Percentiles rank a stretch among this genome's conserved stretches.
These are phyloP conservation scores for Nasonovia ribisnigri DNA, from an alignment of 2,888 invertebrate species.

Conservation along the genomic window DNA sequence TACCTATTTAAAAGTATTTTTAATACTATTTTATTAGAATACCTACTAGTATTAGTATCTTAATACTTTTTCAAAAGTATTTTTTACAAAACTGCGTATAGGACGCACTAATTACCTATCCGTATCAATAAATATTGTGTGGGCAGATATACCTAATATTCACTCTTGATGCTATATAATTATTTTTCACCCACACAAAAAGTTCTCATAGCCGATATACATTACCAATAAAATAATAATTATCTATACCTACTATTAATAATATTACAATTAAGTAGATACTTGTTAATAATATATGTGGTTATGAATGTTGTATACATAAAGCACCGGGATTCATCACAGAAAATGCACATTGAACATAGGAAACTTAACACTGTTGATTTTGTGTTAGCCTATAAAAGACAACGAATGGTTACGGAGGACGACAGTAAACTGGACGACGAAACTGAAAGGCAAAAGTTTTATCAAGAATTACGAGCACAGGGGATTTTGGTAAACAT, in stretches of 20 bases:
- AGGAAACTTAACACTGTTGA: neutral
- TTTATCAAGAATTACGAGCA: slow-evolving; percentile 27
- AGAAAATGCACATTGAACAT: neutral
- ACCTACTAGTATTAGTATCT: too few relatives aligned
- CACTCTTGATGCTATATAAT: neutral
- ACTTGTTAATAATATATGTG: neutral
- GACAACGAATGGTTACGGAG: neutral
- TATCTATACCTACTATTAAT: neutral
- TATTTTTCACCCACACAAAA: neutral
- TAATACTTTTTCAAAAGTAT: too few relatives aligned
- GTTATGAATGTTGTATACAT: neutral
- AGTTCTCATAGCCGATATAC: neutral
- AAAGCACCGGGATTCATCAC: neutral
- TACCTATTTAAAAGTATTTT: too few relatives aligned
- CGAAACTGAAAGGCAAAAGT: slow-evolving; percentile 14
- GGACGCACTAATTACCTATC: neutral
- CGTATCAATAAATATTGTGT: neutral
- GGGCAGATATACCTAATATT: neutral
- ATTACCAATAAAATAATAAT: neutral
- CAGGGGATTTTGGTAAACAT: slow-evolving; percentile 30
- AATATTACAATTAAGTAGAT: neutral
- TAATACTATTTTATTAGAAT: too few relatives aligned
- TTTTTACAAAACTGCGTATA: too few relatives aligned
- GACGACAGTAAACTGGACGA: neutral
- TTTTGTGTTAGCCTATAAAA: slow-evolving; percentile 49